phyloP scores from a whole-genome alignment of 92 coral and sea anemone genomes.

The Epizoanthus stellaris region DNA sequence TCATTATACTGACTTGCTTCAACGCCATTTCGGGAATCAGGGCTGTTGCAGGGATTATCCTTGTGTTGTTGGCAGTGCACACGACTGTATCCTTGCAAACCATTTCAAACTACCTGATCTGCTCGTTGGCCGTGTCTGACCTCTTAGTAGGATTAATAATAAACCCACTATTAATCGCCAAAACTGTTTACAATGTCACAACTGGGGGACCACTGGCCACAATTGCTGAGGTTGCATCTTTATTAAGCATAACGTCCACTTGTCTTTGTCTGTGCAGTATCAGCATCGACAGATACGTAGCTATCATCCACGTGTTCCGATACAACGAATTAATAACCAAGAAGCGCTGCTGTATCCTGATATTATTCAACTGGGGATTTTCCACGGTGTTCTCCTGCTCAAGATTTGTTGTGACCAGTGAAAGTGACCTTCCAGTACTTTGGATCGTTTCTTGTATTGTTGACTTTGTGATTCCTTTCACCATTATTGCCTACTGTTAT shows the following conservation, averaged over 20 bases:
- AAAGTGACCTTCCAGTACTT: neutral
- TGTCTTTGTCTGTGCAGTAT: neutral
- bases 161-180: slow-evolving; percentile 1
- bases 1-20: neutral
- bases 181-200: slow-evolving; percentile 6
- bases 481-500: neutral
- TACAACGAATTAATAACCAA: neutral
- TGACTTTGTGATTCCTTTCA: neutral
- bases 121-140: neutral
- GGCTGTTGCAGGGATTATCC: neutral
- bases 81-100: neutral
- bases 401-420: neutral
- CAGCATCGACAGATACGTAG: neutral
- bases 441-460: slow-evolving; percentile 6
- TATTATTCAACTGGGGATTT: neutral
- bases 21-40: neutral
- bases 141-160: neutral
- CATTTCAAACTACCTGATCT: neutral
- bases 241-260: neutral
- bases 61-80: slow-evolving; percentile 1
- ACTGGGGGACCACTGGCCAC: neutral
- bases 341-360: neutral
- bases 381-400: neutral
- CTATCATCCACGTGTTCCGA: slow-evolving; percentile 2
- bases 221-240: neutral